phyloP scores from a whole-genome alignment of 1,140 invertebrate species.

The Philaenus spumarius region DNA sequence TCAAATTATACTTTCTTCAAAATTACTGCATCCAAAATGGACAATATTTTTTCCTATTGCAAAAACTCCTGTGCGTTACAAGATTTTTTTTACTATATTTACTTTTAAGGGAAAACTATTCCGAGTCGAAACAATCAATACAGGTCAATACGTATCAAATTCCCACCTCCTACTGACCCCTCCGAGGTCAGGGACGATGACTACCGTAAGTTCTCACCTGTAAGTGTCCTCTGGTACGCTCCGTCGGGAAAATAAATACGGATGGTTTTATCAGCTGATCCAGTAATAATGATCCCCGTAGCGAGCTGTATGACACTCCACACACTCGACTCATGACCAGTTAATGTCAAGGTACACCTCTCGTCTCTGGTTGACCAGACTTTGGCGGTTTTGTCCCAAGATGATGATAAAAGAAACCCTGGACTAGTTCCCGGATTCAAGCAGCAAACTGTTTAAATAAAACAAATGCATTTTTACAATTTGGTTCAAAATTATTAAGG shows the following conservation, averaged over 20 bases:
- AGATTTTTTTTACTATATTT: conserved; percentile 9
- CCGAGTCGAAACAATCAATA: no score
- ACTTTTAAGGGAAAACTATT: conserved; percentile 2
- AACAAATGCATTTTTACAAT: neutral
- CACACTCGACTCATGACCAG: conserved; percentile 79
- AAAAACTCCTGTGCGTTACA: neutral
- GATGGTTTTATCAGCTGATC: conserved; percentile 86
- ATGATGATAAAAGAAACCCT: conserved; percentile 60
- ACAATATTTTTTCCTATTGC: conserved; percentile 25
- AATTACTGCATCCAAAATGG: conserved; percentile 33
- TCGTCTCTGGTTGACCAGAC: conserved; percentile 54
- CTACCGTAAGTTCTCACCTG: neutral
- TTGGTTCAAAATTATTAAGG: no score
- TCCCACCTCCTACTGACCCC: no score
- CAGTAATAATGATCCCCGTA: conserved; percentile 64
- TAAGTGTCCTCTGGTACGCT: neutral
- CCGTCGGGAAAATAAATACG: conserved; percentile 43
- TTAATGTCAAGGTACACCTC: conserved; percentile 36
- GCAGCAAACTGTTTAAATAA: conserved; percentile 50
- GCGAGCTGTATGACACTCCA: conserved; percentile 71
- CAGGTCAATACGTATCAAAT: no score
- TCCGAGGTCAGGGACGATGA: no score
- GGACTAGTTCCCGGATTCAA: conserved; percentile 48
- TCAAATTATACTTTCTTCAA: no score
- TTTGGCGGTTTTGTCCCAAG: conserved; percentile 84